Evolutionary conservation across 2,113 vertebrate species (phyloP), one percentile per base, ranked within the genome.

Genomic region (Pluvianellus socialis): DNA sequence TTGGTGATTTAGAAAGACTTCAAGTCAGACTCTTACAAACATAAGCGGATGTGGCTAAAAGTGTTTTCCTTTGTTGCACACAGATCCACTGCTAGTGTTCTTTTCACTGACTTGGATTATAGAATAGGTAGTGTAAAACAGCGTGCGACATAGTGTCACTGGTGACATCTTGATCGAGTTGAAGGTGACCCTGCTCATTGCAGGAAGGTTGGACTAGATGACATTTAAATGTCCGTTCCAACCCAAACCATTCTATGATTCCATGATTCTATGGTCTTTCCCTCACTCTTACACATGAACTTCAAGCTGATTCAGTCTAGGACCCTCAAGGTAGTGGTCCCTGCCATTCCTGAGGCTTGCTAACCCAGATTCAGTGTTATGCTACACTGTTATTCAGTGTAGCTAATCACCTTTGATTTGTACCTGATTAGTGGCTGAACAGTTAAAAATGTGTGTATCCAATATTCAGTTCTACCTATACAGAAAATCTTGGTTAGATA

Each of bases 91-190:
- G 9, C 6, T 61, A 11, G 2, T 9, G 4, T n/a, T 73, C 4
- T 38, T 68, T 75, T 30, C 17, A 26, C 18, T 73, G 35, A 1
- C 24, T 92, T 61, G n/a, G 14, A 23, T 35, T 70, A 10, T 28
- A 24, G 30, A 40, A 59, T 23, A 76, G 17, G 5, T 30, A 26
- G 7, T 4, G 17, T 52, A 40, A 61, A 52, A 32, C 7, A 24
- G 2, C 0, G 0, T 28, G 14, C 59, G 14, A 30, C 8, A 30
- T 2, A 1, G 1, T 15, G 24, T 33, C 38, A 7, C 18, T 35
- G 30, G 16, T 33, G 40, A 7, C 12, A 17, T 32, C 18, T 17
- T 40, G 14, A 21, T 44, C 2, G 9, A 28, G 14, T 40, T 67
- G 28, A 84, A 87, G 19, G 3, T 42, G 18, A 42, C 16, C 33